These are phyloP conservation scores for Rhegmatorhina hoffmannsi DNA, from an alignment of 2,113 vertebrate species.

Conservation along the genomic window DNA sequence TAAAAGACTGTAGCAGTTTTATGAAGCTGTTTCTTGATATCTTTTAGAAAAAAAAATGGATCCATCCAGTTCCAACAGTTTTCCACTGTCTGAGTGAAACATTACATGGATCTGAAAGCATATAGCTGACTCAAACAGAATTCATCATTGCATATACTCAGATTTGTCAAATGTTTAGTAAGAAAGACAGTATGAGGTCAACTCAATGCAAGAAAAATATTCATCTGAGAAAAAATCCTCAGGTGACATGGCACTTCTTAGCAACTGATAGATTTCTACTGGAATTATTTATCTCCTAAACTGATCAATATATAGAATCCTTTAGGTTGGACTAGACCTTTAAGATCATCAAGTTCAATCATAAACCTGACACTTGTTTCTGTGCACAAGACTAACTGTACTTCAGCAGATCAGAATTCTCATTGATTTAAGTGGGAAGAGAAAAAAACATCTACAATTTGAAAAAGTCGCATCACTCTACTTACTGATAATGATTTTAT, in stretches of 20 bases:
- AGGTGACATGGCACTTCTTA: neutral
- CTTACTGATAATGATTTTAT: neutral
- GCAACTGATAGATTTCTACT: neutral
- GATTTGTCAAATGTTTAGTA: neutral
- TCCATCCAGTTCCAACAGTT: neutral
- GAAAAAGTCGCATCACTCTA: neutral
- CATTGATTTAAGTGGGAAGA: neutral
- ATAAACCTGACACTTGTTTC: neutral
- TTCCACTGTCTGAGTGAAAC: neutral
- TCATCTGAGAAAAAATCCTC: neutral
- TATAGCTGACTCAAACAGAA: neutral
- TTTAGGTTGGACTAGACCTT: neutral
- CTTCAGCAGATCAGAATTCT: neutral
- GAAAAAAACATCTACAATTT: neutral
- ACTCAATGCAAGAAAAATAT: neutral
- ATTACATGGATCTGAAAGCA: neutral
- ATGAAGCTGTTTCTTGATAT: neutral
- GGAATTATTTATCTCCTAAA: neutral
- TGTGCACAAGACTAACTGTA: neutral
- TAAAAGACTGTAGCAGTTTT: neutral
- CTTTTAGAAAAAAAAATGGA: neutral
- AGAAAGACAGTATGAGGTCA: neutral
- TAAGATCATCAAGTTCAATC: neutral
- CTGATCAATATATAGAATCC: neutral
- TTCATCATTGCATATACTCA: neutral